Evolutionary conservation across 2,113 vertebrate species (phyloP), one percentile per base, ranked within the genome.

Genomic region (Geococcyx californianus): DNA sequence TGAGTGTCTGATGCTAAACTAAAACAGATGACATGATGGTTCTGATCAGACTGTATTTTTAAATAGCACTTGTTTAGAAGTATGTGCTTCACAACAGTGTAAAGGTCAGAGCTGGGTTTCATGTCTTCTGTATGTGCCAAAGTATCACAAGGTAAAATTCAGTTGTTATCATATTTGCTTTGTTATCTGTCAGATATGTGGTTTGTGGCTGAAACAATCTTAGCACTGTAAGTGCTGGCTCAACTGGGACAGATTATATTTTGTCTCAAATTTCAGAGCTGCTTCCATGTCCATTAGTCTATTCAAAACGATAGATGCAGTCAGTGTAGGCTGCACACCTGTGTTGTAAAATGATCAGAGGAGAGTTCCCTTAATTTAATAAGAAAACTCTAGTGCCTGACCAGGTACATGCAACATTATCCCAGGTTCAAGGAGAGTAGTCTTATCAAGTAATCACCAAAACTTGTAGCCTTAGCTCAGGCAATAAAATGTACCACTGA

Each of bases 111-210:
- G 49, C n/a, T 74, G 75, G 47, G 67, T 95, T 96, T 88, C 52
- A 5, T 88, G 64, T 90, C 79, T 90, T 78, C 47, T 62, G 0
- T 52, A 67, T 55, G 82, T 80, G 78, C 91, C 92, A 90, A 55
- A 90, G 82, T 87, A 89, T 95, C 91, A 88, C 87, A 96, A 77
- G 91, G 68, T 97, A 77, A 86, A 91, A 84, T 68, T 91, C 68
- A 73, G 82, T 93, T 93, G 56, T 95, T 93, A 94, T 44, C 92
- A 47, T 82, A 16, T 93, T 95, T 91, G 84, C 63, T 92, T 68
- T 63, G 76, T 90, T 95, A 29, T 94, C 85, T 92, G 79, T 74
- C 88, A 77, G 76, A 33, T 90, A 69, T 5, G 75, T 70, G 72
- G 13, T 47, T 87, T 83, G 55, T 83, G 74, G 77, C 72, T 75